phyloP scores from a whole-genome alignment of 2,888 invertebrate species.

The Epirrita christyi region DNA sequence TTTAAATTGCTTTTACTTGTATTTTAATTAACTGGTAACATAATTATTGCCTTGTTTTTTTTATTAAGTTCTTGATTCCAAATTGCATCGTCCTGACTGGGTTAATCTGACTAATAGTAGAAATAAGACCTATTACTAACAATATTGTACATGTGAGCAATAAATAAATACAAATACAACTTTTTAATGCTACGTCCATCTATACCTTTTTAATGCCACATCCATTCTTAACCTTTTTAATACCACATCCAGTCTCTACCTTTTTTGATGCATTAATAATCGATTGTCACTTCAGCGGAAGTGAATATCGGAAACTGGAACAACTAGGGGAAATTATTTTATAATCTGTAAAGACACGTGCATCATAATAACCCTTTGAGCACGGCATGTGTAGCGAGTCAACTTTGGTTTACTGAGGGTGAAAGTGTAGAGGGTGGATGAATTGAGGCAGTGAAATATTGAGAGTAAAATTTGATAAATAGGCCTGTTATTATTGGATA shows the following conservation, averaged over 20 bases:
- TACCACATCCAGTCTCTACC: not conserved
- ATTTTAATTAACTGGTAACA: no score
- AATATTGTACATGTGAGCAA: no score
- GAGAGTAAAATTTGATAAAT: not conserved
- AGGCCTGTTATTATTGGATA: not conserved
- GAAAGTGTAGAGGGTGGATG: conserved; percentile 18
- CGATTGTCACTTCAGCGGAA: conserved; percentile 18
- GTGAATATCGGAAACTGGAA: conserved; percentile 27
- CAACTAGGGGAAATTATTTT: conserved; percentile 8
- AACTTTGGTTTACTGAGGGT: conserved; percentile 21
- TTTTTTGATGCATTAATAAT: not conserved
- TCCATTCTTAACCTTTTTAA: not conserved
- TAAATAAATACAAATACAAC: no score
- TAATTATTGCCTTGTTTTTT: no score
- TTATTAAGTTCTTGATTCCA: no score
- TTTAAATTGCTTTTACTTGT: no score
- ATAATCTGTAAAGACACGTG: conserved; percentile 21
- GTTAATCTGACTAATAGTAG: no score
- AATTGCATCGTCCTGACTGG: no score
- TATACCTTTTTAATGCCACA: not conserved
- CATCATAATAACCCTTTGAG: conserved; percentile 19
- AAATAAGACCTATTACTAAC: no score
- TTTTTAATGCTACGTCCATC: no score
- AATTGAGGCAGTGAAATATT: not conserved
- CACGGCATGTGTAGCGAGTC: conserved; percentile 15